A percentile compares a stretch with the other conserved stretches of the same genome.
These are phyloP conservation scores for Piscicola geometra DNA, from an alignment of 2,888 invertebrate species.

Conservation along the genomic window DNA sequence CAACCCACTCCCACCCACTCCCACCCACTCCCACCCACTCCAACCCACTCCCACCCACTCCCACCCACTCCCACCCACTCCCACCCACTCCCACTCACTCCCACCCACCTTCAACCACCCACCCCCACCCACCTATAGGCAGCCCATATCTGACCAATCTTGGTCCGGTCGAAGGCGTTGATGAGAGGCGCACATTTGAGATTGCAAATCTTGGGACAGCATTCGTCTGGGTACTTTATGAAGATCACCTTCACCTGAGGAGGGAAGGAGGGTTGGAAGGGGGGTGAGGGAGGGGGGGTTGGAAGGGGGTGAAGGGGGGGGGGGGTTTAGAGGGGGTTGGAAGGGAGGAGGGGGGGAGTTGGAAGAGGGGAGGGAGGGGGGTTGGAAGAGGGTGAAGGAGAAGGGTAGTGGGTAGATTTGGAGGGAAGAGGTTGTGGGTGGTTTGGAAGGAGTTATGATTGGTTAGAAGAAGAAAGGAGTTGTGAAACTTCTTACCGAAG, in stretches of 20 bases:
- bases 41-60: too few relatives aligned
- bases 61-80: too few relatives aligned
- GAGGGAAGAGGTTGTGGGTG: slow-evolving; percentile 23
- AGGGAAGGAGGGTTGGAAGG: background rate
- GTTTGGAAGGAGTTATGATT: slow-evolving; percentile 32
- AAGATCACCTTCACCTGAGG: slow-evolving; percentile 70
- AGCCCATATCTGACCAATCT: slow-evolving; percentile 85
- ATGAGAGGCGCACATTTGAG: slow-evolving; percentile 34
- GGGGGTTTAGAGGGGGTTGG: slow-evolving; percentile 33
- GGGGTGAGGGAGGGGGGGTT: background rate
- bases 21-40: too few relatives aligned
- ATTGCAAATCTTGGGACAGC: slow-evolving; percentile 58
- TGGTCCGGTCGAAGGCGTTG: slow-evolving; percentile 64
- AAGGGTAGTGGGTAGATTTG: slow-evolving; percentile 57
- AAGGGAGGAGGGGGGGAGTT: slow-evolving; percentile 65
- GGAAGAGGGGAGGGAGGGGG: slow-evolving; percentile 59
- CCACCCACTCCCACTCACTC: too few relatives aligned
- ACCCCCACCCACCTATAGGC: slow-evolving; percentile 10
- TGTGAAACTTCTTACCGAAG: background rate
- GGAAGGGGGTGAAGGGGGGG: background rate
- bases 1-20: too few relatives aligned
- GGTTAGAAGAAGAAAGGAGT: background rate
- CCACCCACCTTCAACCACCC: too few relatives aligned
- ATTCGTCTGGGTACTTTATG: slow-evolving; percentile 80
- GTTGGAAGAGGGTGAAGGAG: slow-evolving; percentile 23